Evolutionary conservation across 2,113 vertebrate species (phyloP).

Genomic region (Probosciger aterrimus): DNA sequence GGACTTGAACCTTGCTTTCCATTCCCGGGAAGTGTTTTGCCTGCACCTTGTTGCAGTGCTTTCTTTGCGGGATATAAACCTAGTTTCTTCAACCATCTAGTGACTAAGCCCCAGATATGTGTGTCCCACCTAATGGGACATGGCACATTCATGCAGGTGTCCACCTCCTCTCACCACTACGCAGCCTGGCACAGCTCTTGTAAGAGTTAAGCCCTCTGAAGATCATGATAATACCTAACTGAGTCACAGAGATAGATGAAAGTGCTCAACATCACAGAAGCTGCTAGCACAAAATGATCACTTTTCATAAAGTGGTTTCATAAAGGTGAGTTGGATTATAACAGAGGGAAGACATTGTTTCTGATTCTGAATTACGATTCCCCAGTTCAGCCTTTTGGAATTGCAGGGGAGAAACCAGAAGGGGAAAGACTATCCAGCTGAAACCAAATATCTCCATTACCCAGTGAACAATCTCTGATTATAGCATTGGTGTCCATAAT

Average conservation of each 20-base stretch:
- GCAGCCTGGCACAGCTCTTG: not conserved
- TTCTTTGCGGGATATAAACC: not conserved
- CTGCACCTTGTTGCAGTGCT: not conserved
- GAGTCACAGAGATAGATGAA: not conserved
- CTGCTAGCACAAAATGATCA: not conserved
- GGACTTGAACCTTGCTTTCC: not conserved
- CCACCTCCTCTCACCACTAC: not conserved
- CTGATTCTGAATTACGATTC: not conserved
- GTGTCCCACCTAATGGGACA: not conserved
- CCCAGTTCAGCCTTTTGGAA: not conserved
- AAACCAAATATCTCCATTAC: slow-evolving; percentile 18
- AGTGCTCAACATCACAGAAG: not conserved
- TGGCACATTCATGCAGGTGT: not conserved
- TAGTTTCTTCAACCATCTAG: not conserved
- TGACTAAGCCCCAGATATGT: not conserved
- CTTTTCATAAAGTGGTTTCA: not conserved
- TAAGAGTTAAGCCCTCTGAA: not conserved
- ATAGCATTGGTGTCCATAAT: not conserved
- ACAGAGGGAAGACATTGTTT: not conserved
- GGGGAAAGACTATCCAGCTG: not conserved
- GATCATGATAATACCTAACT: not conserved
- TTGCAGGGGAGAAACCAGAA: not conserved
- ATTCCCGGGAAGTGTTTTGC: not conserved
- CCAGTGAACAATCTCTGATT: not conserved
- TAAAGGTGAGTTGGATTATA: not conserved